Conservation (phyloP, 2,888 invertebrate species). For the Harpalus rubripes region DNA sequence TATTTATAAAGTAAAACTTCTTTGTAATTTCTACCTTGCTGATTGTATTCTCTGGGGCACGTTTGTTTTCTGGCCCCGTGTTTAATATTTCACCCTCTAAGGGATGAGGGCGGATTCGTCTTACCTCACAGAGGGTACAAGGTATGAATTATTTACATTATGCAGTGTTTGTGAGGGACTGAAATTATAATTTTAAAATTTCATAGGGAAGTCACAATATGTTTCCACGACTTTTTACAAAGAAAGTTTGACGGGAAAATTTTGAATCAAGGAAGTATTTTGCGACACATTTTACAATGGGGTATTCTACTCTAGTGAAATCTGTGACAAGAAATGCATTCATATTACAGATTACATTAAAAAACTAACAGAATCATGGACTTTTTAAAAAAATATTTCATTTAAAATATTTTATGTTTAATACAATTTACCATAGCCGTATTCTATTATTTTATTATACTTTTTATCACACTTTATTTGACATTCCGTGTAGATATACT, state of each 20-base stretch:
- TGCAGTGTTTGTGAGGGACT: conserved; percentile 32
- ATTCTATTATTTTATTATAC: no score
- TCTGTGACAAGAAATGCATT: no score
- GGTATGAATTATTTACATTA: conserved; percentile 40
- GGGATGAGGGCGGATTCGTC: conserved; percentile 1
- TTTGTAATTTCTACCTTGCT: background rate
- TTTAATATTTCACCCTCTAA: conserved; percentile 28
- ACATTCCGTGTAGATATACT: no score
- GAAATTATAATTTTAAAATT: conserved; percentile 54
- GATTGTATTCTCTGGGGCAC: background rate
- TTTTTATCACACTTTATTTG: no score
- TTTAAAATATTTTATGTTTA: no score
- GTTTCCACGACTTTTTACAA: conserved; percentile 29
- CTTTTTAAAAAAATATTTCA: no score
- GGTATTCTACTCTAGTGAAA: no score
- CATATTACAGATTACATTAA: no score
- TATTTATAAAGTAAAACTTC: background rate
- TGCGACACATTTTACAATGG: background rate
- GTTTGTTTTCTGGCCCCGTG: background rate
- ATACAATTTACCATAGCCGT: no score
- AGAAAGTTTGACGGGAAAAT: background rate
- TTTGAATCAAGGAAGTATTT: background rate
- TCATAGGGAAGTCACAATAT: conserved; percentile 27
- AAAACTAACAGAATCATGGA: no score
- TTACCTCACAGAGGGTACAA: conserved; percentile 11